These are phyloP conservation scores for Petrocephalus schoutedeni DNA, from an alignment of 2,797 vertebrate species.

Conservation along the genomic window DNA sequence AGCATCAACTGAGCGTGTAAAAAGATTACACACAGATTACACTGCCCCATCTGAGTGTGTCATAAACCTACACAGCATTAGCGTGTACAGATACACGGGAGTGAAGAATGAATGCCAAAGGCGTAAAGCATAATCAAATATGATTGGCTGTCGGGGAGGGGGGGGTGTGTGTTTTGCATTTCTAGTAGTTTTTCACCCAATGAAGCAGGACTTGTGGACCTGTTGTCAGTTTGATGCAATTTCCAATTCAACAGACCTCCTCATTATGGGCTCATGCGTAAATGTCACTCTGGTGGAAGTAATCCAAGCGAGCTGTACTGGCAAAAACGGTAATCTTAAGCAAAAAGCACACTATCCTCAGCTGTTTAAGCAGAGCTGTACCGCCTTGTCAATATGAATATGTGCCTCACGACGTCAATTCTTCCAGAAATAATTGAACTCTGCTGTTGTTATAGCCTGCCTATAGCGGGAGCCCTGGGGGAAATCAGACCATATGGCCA, in stretches of 20 bases:
- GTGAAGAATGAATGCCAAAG: neutral
- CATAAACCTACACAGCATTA: neutral
- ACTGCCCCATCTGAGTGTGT: neutral
- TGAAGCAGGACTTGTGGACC: slow-evolving; percentile 60
- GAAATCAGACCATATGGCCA: slow-evolving; percentile 40
- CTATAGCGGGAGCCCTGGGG: slow-evolving; percentile 26
- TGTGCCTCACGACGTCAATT: slow-evolving; percentile 34
- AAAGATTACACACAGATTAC: neutral
- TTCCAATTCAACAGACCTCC: slow-evolving; percentile 60
- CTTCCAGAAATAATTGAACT: slow-evolving; percentile 45
- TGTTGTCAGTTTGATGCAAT: slow-evolving; percentile 62
- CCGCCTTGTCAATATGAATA: slow-evolving; percentile 35
- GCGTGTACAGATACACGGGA: neutral
- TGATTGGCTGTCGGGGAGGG: neutral
- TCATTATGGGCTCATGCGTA: slow-evolving; percentile 64
- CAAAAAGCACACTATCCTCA: neutral
- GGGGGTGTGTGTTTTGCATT: slow-evolving; percentile 53
- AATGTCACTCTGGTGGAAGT: slow-evolving; percentile 66
- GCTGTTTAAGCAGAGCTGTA: neutral
- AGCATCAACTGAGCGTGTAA: neutral
- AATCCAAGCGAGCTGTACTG: slow-evolving; percentile 34
- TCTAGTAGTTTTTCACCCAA: slow-evolving; percentile 59
- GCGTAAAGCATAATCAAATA: neutral
- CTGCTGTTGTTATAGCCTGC: slow-evolving; percentile 39
- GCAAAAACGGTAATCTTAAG: slow-evolving; percentile 21